Evolutionary conservation across 2,797 vertebrate genomes (phyloP).

Genomic region (Onychomys arenicola): DNA sequence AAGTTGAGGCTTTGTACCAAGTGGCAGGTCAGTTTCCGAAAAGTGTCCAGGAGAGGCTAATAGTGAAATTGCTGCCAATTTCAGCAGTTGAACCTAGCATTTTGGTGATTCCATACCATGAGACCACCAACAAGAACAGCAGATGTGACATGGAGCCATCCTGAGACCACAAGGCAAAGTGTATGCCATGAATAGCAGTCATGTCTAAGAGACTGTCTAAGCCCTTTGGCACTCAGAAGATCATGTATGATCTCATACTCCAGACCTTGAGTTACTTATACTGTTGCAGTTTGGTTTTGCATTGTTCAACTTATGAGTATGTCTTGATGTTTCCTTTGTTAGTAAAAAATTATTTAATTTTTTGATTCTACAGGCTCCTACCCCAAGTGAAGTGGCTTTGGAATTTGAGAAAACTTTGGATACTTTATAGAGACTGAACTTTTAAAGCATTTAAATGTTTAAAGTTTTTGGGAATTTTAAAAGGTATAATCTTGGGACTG

Average conservation of each 20-base stretch:
- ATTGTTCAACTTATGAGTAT: neutral
- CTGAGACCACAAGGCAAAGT: neutral
- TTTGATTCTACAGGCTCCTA: neutral
- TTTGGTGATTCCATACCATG: neutral
- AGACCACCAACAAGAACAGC: neutral
- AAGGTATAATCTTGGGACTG: neutral
- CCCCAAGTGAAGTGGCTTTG: neutral
- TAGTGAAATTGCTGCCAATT: neutral
- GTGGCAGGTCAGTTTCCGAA: neutral
- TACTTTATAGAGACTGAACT: neutral
- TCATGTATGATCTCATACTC: neutral
- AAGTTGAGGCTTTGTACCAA: neutral
- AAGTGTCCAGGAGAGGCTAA: too few relatives aligned
- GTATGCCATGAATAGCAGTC: too few relatives aligned
- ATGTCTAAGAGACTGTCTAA: neutral
- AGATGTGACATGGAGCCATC: too few relatives aligned
- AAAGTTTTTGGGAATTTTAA: neutral
- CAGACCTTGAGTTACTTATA: neutral
- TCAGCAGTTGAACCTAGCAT: neutral
- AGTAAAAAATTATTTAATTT: neutral
- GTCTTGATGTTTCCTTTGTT: neutral
- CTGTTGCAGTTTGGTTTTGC: neutral
- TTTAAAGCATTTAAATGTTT: neutral
- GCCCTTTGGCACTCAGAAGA: neutral
- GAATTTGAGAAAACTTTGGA: neutral